Base-by-base conservation (phyloP, 2,888 invertebrate genomes). In the Embidobia sp. region DNA sequence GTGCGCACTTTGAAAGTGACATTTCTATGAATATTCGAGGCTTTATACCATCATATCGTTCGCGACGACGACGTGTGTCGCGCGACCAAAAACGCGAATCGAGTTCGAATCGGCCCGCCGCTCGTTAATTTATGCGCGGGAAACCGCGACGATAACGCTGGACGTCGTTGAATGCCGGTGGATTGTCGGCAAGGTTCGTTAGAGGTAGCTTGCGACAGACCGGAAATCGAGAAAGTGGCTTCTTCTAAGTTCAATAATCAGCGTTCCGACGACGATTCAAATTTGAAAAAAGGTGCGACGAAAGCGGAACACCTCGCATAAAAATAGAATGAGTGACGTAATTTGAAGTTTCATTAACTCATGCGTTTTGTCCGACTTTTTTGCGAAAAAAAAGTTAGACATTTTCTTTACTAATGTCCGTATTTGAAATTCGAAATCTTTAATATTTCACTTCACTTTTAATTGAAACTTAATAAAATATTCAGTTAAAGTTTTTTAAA, bases 161-260 rank as follows among this genome's bases (percentile, higher is more conserved):
- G 11, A 10, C 11, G 27, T n/a, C n/a, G n/a, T n/a, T n/a, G n/a
- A n/a, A n/a, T n/a, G n/a, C n/a, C n/a, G n/a, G n/a, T n/a, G n/a
- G n/a, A n/a, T n/a, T n/a, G n/a, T n/a, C n/a, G n/a, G n/a, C n/a
- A n/a, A n/a, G n/a, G n/a, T n/a, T n/a, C n/a, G n/a, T n/a, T n/a
- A n/a, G n/a, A n/a, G n/a, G n/a, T n/a, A n/a, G n/a, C n/a, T 69
- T 69, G 69, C 64, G 63, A 29, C 75, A 69, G 55, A 27, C 69
- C 69, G 69, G 75, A 75, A 75, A 75, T 75, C 63, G 63, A 57
- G 63, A 69, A 69, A 69, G 69, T 64, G 40, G 57, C 67, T 75
- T 67, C 74, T 53, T 42, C 61, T 40, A 55, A 61, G 63, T 57
- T 69, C 49, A 55, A 61, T 69, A 75, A 69, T 69, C 63, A 42